Evolutionary conservation across 2,888 invertebrate species (phyloP).

Genomic region (Drosophila paranaensis): DNA sequence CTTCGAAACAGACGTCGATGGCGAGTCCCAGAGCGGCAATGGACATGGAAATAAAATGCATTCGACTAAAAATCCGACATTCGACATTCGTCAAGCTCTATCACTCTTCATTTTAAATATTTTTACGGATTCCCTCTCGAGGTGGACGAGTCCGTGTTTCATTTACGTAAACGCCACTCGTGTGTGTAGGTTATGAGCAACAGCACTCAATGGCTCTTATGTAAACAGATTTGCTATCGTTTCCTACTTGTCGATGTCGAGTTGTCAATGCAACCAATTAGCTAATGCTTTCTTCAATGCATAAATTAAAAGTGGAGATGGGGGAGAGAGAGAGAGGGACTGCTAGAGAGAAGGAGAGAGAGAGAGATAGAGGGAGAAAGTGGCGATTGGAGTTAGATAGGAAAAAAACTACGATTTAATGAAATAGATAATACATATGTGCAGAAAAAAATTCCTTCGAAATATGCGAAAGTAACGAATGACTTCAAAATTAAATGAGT

Average conservation of each 20-base stretch:
- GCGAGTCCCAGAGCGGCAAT: constrained; percentile 4
- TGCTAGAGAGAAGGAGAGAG: background rate
- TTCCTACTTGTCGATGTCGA: background rate
- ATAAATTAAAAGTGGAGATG: too few species aligned
- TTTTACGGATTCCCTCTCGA: background rate
- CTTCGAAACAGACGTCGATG: constrained; percentile 27
- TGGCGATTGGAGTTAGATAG: background rate
- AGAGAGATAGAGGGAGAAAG: background rate
- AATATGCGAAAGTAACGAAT: too few species aligned
- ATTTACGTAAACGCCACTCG: constrained; percentile 1
- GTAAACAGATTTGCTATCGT: background rate
- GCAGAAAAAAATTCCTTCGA: too few species aligned
- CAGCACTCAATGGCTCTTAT: background rate
- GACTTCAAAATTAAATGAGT: too few species aligned
- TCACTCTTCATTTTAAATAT: constrained; percentile 12
- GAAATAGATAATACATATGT: background rate
- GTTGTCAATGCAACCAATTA: constrained; percentile 1
- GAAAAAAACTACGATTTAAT: background rate
- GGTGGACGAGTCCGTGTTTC: background rate
- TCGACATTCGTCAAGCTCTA: background rate
- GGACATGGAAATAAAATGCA: constrained; percentile 6
- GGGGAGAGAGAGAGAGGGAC: background rate
- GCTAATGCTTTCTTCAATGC: background rate
- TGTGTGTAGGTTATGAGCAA: background rate
- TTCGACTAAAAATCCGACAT: constrained; percentile 1